Base-by-base conservation (phyloP, 2,888 invertebrate species). In the Pristionchus arcanus region DNA sequence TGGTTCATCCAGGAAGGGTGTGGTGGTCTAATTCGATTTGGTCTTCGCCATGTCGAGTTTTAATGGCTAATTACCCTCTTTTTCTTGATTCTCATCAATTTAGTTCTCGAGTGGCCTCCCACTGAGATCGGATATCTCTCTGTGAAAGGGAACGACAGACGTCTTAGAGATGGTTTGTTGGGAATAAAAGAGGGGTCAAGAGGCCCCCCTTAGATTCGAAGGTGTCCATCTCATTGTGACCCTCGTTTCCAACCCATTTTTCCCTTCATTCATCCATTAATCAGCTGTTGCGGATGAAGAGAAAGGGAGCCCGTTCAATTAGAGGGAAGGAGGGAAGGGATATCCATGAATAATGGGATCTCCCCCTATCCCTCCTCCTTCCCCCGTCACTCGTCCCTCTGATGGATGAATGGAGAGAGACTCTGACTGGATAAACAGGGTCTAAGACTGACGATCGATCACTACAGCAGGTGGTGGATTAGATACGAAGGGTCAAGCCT, bases 241-340 rank as follows among this genome's bases (percentile, higher is more conserved):
- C 68, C 42, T 77, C 25, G 9, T 25, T 42, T 21, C n/a, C 37
- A 77, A 3, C 11, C 74, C 1, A 25, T 74, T 25, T 28, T 53
- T 25, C 49, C 42, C 34, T 81, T 42, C 81, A 42, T 81, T 53
- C 81, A 81, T 81, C 81, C 81, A 81, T 81, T 81, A 81, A 81
- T 81, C 81, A 81, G 81, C 81, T 81, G 81, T 81, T 81, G 81
- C 49, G 81, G 28, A 42, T 31, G 34, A 21, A n/a, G 28, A 77
- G 31, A 31, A 81, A 81, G 37, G 81, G 81, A 81, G 81, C 49
- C 81, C 81, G 25, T 81, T 81, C 81, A 81, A 81, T 81, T 81
- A 81, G 81, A 81, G 28, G 4, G 81, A 53, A 28, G 49, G 28
- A 34, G 34, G 37, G 81, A 42, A 21, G 42, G 19, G 81, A 81